Percentiles rank a stretch among this genome's conserved stretches.
Evolutionary conservation across 1,140 invertebrate genomes (phyloP).

Genomic region (Phocides pigmalion): DNA sequence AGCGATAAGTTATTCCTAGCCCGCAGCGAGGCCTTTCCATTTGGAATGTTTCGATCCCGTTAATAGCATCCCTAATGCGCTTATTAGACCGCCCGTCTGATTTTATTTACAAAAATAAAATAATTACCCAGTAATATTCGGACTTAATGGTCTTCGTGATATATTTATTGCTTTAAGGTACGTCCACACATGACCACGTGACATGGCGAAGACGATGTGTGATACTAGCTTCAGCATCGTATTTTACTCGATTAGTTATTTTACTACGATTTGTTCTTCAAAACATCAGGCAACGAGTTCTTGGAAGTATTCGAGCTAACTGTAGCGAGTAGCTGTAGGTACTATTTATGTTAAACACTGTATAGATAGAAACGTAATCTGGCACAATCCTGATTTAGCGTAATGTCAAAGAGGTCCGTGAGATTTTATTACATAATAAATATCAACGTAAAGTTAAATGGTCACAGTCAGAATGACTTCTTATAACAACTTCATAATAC

Average conservation of each 20-base stretch:
- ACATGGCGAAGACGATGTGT: constrained; percentile 53
- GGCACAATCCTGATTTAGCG: too few relatives aligned
- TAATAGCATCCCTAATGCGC: constrained; percentile 67
- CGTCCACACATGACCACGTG: constrained; percentile 43
- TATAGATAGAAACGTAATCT: too few relatives aligned
- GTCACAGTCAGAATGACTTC: too few relatives aligned
- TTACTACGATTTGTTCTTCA: background rate
- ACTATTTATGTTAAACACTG: too few relatives aligned
- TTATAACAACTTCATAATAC: too few relatives aligned
- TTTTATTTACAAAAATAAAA: constrained; percentile 71
- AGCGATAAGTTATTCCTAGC: constrained; percentile 57
- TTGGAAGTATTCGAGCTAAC: too few relatives aligned
- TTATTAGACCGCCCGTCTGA: constrained; percentile 64
- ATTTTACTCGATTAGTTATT: background rate
- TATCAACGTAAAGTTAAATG: too few relatives aligned
- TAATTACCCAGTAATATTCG: constrained; percentile 72
- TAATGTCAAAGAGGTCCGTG: too few relatives aligned
- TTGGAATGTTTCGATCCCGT: constrained; percentile 48
- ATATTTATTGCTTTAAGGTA: constrained; percentile 74
- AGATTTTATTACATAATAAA: too few relatives aligned
- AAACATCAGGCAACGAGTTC: background rate
- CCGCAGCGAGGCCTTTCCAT: constrained; percentile 53
- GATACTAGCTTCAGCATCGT: constrained; percentile 42
- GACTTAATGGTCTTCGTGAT: constrained; percentile 65
- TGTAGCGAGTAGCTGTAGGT: too few relatives aligned